These are phyloP conservation scores for Adelosebastes latens DNA, from an alignment of 2,797 vertebrate genomes.

Conservation along the genomic window DNA sequence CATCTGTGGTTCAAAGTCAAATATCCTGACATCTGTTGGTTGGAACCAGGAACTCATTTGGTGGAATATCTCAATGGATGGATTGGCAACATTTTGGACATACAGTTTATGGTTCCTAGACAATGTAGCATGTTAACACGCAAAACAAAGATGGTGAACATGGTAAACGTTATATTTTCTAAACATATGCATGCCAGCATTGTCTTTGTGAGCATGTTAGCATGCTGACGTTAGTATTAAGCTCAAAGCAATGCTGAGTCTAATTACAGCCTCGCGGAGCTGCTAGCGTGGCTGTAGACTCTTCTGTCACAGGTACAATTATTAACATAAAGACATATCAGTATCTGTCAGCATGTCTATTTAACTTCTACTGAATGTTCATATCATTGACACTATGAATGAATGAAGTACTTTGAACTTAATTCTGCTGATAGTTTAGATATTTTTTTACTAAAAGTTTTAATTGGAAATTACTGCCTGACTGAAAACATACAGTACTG, in stretches of 20 bases:
- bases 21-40: not conserved
- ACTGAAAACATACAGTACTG: not conserved
- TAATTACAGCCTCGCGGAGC: not conserved
- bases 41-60: not conserved
- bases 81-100: not conserved
- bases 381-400: not conserved
- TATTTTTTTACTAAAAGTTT: not conserved
- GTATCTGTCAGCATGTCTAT: not conserved
- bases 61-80: not conserved
- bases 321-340: not conserved
- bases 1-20: not conserved
- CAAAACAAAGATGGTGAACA: not conserved
- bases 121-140: not conserved
- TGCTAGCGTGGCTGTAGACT: not conserved
- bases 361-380: not conserved
- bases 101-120: no score
- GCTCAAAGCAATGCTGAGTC: not conserved
- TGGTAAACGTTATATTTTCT: not conserved
- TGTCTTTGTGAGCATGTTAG: not conserved
- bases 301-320: not conserved
- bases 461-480: slow-evolving; percentile 16
- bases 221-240: not conserved
- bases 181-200: not conserved
- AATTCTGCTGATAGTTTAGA: not conserved
- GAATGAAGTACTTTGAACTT: not conserved